phyloP scores from a whole-genome alignment of 2,113 vertebrate genomes.

The Oxyura jamaicensis region DNA sequence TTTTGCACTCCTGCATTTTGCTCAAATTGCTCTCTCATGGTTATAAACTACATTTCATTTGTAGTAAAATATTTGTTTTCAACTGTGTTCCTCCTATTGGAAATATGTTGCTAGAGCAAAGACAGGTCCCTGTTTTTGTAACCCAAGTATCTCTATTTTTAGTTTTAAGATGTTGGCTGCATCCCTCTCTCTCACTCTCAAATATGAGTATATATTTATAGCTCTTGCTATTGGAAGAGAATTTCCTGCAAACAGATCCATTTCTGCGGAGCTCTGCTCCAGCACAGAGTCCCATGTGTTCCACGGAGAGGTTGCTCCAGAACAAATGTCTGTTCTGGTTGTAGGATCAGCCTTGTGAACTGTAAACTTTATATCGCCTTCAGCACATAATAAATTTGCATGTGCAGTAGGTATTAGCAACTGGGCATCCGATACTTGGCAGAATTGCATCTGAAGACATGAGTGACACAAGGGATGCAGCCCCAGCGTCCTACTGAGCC shows the following conservation, averaged over 20 bases:
- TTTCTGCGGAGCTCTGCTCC: neutral
- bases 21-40: neutral
- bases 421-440: constrained; percentile 27
- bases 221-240: constrained; percentile 38
- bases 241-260: constrained; percentile 62
- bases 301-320: neutral
- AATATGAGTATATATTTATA: constrained; percentile 48
- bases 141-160: constrained; percentile 56
- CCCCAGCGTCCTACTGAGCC: neutral
- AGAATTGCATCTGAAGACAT: neutral
- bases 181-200: neutral
- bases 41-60: neutral
- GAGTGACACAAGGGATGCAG: constrained; percentile 36
- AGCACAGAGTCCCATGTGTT: neutral
- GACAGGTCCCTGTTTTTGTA: constrained; percentile 38
- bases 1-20: neutral
- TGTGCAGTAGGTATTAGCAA: constrained; percentile 29
- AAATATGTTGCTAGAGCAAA: constrained; percentile 13
- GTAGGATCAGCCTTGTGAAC: constrained; percentile 4
- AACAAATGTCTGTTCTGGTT: neutral
- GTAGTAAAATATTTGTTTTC: neutral
- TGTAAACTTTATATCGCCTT: constrained; percentile 46
- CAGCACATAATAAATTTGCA: constrained; percentile 42
- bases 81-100: neutral
- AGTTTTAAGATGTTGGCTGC: constrained; percentile 41